These are phyloP conservation scores for Prietella phreatophila DNA, from an alignment of 2,113 vertebrate genomes.

Conservation along the genomic window DNA sequence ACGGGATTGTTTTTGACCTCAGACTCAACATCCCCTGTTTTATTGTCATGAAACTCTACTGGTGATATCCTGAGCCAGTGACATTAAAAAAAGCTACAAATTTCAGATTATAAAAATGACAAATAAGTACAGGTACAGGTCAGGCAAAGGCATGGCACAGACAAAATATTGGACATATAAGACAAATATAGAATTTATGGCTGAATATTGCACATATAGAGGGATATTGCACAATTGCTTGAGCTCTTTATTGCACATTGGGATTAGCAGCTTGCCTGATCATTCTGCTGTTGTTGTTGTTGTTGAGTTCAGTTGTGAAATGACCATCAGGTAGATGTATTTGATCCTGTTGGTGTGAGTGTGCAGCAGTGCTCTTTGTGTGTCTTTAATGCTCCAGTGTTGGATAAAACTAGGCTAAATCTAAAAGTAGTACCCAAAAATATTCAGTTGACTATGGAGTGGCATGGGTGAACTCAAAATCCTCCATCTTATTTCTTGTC, in stretches of 20 bases:
- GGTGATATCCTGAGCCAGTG: too few relatives aligned
- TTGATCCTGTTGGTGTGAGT: conserved; percentile 3
- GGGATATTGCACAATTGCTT: not conserved
- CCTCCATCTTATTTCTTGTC: not conserved
- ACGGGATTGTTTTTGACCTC: too few relatives aligned
- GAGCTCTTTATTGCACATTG: not conserved
- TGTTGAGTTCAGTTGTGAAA: not conserved
- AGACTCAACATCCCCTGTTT: not conserved
- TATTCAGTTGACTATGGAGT: not conserved
- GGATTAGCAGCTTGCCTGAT: not conserved
- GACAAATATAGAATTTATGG: not conserved
- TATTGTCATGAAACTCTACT: not conserved
- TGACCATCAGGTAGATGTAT: not conserved
- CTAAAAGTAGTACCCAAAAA: too few relatives aligned
- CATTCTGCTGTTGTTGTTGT: not conserved
- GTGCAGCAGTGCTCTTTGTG: not conserved
- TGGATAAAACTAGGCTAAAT: too few relatives aligned
- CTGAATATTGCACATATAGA: not conserved
- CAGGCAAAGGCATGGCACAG: not conserved
- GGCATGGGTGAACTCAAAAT: not conserved
- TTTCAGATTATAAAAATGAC: not conserved
- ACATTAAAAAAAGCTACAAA: too few relatives aligned
- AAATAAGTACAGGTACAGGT: not conserved
- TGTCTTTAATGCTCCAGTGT: not conserved
- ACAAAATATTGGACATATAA: not conserved